Conservation (phyloP, 2,113 vertebrate species). For the Garra rufa region DNA sequence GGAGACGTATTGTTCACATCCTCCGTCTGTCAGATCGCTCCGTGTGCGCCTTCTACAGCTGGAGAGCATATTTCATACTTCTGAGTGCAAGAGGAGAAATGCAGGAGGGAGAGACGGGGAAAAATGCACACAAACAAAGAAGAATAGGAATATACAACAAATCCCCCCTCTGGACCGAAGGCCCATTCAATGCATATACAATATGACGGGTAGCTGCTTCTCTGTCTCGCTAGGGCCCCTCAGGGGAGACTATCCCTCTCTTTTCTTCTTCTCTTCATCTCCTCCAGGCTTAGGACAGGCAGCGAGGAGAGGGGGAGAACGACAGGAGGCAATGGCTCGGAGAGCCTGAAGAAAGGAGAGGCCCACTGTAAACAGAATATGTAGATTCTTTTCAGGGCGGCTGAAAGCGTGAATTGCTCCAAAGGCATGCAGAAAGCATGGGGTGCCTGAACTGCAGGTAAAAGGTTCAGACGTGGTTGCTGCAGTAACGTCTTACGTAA, state of each 20-base stretch:
- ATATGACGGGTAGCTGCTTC: slow-evolving; percentile 66
- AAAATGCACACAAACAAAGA: slow-evolving; percentile 62
- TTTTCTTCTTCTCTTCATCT: slow-evolving; percentile 56
- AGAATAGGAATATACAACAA: slow-evolving; percentile 56
- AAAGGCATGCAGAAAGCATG: slow-evolving; percentile 36
- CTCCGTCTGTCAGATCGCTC: slow-evolving; percentile 55
- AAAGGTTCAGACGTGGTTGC: slow-evolving; percentile 5
- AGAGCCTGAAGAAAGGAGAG: slow-evolving; percentile 46
- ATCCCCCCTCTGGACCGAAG: slow-evolving; percentile 46
- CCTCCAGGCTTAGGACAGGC: slow-evolving; percentile 48
- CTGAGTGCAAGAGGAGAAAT: slow-evolving; percentile 42
- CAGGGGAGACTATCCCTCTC: slow-evolving; percentile 51
- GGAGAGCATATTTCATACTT: slow-evolving; percentile 64
- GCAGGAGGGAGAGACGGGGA: slow-evolving; percentile 65
- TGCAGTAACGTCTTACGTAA: slow-evolving; percentile 4
- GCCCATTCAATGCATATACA: slow-evolving; percentile 71
- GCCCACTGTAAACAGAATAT: slow-evolving; percentile 53
- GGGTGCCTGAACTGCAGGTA: slow-evolving; percentile 38
- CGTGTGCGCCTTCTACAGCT: slow-evolving; percentile 55
- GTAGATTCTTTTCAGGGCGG: slow-evolving; percentile 9
- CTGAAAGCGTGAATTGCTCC: slow-evolving; percentile 25
- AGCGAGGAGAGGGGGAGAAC: slow-evolving; percentile 27
- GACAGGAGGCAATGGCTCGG: slow-evolving; percentile 32
- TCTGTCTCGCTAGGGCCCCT: slow-evolving; percentile 57
- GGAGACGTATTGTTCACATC: slow-evolving; percentile 59